phyloP scores from a whole-genome alignment of 2,113 vertebrate species.

The Turnix velox region DNA sequence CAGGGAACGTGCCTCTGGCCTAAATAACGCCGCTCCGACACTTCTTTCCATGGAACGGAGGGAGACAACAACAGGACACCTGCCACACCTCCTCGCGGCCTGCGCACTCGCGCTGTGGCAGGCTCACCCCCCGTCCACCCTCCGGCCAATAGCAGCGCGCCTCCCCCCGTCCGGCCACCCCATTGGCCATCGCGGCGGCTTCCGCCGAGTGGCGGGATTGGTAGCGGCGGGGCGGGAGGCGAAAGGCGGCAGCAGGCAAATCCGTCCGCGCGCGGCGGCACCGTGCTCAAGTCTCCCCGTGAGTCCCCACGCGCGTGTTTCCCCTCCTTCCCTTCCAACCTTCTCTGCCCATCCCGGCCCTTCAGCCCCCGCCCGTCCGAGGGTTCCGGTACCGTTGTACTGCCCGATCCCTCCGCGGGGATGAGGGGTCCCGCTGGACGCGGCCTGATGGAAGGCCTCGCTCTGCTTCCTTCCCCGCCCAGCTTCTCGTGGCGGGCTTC shows the following conservation, averaged over 20 bases:
- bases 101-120: not conserved
- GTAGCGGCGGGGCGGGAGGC: not conserved
- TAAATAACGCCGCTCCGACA: too few species aligned
- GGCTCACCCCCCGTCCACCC: not conserved
- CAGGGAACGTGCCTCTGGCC: not conserved
- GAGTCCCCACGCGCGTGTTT: not conserved
- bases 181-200: not conserved
- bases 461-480: not conserved
- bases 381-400: too few species aligned
- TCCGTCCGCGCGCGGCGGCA: not conserved
- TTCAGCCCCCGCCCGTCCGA: too few species aligned
- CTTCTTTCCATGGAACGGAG: too few species aligned
- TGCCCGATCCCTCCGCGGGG: too few species aligned
- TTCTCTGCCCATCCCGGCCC: too few species aligned
- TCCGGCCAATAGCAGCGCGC: not conserved
- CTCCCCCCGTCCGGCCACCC: not conserved
- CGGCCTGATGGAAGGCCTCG: not conserved
- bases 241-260: slow-evolving; percentile 25
- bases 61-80: too few species aligned
- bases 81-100: not conserved
- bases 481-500: not conserved
- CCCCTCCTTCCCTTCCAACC: too few species aligned
- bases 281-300: not conserved
- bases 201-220: slow-evolving; percentile 8
- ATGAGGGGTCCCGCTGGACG: too few species aligned